Base-by-base conservation (phyloP, 2,113 vertebrate species). In the Trichomycterus rosablanca region DNA sequence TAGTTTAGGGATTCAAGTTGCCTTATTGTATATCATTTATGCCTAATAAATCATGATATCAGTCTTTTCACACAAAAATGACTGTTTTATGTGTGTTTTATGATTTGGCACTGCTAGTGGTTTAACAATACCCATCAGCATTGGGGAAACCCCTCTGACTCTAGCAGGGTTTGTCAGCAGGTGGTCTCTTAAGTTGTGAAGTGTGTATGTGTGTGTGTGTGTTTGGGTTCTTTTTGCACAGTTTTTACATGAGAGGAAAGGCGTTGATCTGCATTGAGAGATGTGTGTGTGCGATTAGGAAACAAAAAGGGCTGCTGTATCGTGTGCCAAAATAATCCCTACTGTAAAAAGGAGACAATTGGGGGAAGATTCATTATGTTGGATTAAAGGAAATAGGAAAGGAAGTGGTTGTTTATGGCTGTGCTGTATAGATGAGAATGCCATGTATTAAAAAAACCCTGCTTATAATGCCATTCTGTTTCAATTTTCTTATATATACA, bases 281-380 rank as follows among this genome's bases (percentile, higher is more conserved):
- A 87, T 83, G 84, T 86, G 81, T 84, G 74, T 49, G 40, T 59
- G 81, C 83, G 76, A 26, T 46, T 35, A 63, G 73, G 40, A 73
- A 83, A 3, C 26, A 7, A 30, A 4, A 7, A 4, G 26, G 67
- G 24, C 40, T 30, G 37, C 69, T 63, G 72, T 75, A 74, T 84
- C 74, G 66, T 59, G 58, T 81, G 78, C 76, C 79, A 85, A 77
- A 83, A 77, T 72, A 73, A 59, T 54, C 54, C 39, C 16, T n/a
- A n/a, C 64, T 71, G 39, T 66, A 64, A 75, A 76, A 77, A 61
- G n/a, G 14, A 16, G 81, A 87, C 84, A 88, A 87, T 88, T 51
- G 42, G 35, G 80, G 86, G 85, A 86, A 88, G 79, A 79, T 76
- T 74, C 77, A 86, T 85, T 86, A 84, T 84, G 42, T 72, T 28